Evolutionary conservation across 2,797 vertebrate genomes (phyloP).

Genomic region (Adrianichthys oophorus): DNA sequence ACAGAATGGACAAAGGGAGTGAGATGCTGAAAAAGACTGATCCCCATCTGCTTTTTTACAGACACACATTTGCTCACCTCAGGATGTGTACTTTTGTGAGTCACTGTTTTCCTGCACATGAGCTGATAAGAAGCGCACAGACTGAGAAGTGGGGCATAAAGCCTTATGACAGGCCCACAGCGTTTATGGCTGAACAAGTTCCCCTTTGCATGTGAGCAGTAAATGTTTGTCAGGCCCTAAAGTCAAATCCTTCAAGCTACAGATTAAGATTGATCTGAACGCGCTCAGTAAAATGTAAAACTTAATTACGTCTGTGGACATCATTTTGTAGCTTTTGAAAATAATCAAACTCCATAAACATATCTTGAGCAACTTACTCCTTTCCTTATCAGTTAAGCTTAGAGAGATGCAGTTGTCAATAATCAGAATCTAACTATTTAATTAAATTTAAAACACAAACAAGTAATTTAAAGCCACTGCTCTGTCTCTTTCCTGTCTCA

Average conservation of each 20-base stretch:
- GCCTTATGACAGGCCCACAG: slow-evolving; percentile 13
- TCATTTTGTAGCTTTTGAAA: too few relatives aligned
- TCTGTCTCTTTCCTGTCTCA: too few relatives aligned
- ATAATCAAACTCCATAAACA: too few relatives aligned
- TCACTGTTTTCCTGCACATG: slow-evolving; percentile 13
- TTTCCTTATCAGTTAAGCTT: too few relatives aligned
- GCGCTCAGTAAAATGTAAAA: too few relatives aligned
- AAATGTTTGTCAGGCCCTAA: slow-evolving; percentile 11
- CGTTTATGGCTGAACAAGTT: slow-evolving; percentile 31
- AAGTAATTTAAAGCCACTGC: too few relatives aligned
- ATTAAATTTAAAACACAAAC: too few relatives aligned
- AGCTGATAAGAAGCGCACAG: slow-evolving; percentile 24
- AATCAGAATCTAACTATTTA: too few relatives aligned
- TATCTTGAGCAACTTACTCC: too few relatives aligned
- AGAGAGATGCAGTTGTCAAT: too few relatives aligned
- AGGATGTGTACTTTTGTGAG: slow-evolving; percentile 26
- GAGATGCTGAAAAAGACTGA: slow-evolving; percentile 16
- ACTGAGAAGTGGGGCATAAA: slow-evolving; percentile 8
- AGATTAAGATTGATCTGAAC: too few relatives aligned
- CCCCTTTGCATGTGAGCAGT: slow-evolving; percentile 18
- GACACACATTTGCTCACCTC: slow-evolving; percentile 25
- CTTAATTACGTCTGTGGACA: too few relatives aligned
- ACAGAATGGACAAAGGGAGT: slow-evolving; percentile 37
- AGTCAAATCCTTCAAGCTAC: slow-evolving; percentile 4
- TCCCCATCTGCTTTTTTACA: slow-evolving; percentile 17